Base-by-base conservation (phyloP, 1,140 invertebrate species). In the Drosophila nigromelanica region DNA sequence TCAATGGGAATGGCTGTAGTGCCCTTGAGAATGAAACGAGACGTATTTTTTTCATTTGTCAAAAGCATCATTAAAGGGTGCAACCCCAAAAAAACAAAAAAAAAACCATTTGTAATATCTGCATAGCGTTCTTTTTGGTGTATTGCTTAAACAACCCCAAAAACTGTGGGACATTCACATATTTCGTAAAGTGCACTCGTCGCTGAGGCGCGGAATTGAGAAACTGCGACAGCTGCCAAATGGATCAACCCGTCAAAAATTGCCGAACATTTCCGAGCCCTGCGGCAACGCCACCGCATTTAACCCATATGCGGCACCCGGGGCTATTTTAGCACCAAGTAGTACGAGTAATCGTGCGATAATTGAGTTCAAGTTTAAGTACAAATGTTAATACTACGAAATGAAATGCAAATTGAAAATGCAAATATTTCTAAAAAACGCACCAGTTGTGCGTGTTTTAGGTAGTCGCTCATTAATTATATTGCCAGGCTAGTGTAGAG, bases 301-400 rank as follows among this genome's bases (percentile, higher is more conserved):
- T 81, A 82, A 83, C 71, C 66, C 74, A 80, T 73, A 54, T 76
- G 73, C 59, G 33, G 55, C 39, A 62, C 45, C 39, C 24, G 60
- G 70, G 70, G 79, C 70, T 69, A 64, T 37, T 18, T 54, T 37
- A 11, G 39, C 12, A 12, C 45, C 33, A 18, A 56, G 52, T 27
- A 50, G 39, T 39, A 27, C 39, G 54, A 42, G 75, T 82, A 82
- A 75, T 82, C 78, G 55, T 42, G 56, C 58, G 61, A 50, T 79
- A 82, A 82, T 83, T 78, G 79, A 73, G 71, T 82, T 82, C 50
- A 78, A 72, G 47, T 43, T 50, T 45, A 75, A 66, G 79, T 48
- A 42, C 47, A 70, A 81, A 58, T 71, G 61, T 72, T 51, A 78
- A 64, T 69, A 54, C 27, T 6, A 27, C 54, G 52, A 61, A 75